These are phyloP conservation scores for Ginglymostoma cirratum DNA, from an alignment of 2,113 vertebrate species.

Conservation along the genomic window DNA sequence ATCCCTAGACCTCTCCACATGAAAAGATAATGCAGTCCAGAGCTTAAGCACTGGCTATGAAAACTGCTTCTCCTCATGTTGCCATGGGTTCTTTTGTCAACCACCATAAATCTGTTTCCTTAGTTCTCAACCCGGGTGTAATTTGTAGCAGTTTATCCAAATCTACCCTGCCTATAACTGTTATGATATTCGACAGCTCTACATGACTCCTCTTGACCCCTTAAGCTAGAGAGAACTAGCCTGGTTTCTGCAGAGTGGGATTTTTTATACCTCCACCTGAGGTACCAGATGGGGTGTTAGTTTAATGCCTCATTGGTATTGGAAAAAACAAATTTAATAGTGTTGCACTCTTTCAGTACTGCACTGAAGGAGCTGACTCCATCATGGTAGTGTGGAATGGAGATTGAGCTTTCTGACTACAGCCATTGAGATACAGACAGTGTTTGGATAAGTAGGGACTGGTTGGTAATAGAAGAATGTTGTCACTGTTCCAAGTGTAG, in stretches of 20 bases:
- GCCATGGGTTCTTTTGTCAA: neutral
- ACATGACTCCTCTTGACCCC: neutral
- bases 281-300: neutral
- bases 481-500: neutral
- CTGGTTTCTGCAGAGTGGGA: neutral
- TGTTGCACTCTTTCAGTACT: neutral
- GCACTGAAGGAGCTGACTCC: neutral
- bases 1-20: neutral
- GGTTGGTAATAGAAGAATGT: neutral
- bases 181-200: neutral
- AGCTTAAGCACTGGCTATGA: neutral
- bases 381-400: neutral
- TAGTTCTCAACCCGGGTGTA: neutral
- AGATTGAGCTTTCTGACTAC: neutral
- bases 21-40: neutral
- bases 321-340: neutral
- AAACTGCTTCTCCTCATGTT: neutral
- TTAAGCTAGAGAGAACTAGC: neutral
- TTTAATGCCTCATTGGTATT: neutral
- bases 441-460: neutral
- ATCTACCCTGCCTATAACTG: neutral
- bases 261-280: neutral
- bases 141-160: neutral
- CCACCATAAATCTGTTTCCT: neutral
- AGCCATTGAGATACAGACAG: neutral